Evolutionary conservation across 2,888 invertebrate genomes (phyloP), one percentile per base, ranked within the genome.

Genomic region (Athrips mouffetella): DNA sequence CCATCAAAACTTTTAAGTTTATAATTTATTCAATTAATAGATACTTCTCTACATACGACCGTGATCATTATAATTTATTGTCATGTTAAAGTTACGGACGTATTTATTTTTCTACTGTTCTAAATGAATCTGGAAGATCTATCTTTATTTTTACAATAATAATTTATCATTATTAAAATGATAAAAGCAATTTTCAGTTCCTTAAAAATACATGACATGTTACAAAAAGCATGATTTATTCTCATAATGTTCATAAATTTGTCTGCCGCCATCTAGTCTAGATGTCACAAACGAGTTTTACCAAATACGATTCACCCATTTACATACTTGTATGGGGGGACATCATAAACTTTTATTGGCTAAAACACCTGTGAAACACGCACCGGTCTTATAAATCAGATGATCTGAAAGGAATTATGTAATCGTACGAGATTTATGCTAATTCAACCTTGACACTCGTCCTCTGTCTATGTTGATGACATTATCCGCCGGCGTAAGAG

Each of bases 341-440:
- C 71, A 65, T 81, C 80, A 72, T 87, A 79, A 87, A 86, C 81
- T 78, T 86, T 86, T 85, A 86, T 87, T 67, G 74, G 70, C 70
- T 55, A 46, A 67, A 73, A 80, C 81, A 86, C 79, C 83, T 84
- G 80, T 79, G 55, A 70, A 75, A 57, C 75, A 77, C 71, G 69
- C 70, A 76, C 70, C 60, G 67, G 67, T 73, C 65, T 67, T 62
- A 79, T 79, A 81, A 80, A 84, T 83, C 72, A 74, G 63, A 69
- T 64, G 68, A 73, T 68, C 62, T 59, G 59, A 65, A 21, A 20
- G 51, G 57, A 58, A 70, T 76, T 73, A 74, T 72, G 60, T 70
- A 75, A 73, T 75, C 61, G 67, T 57, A 57, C 45, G 49, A 53
- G 18, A 53, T 44, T 49, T 51, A 65, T 59, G 49, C 57, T 58